Evolutionary conservation across 37 sponge, comb jelly and placozoan genomes (phyloP).

Genomic region (Lycopodina hypogea): DNA sequence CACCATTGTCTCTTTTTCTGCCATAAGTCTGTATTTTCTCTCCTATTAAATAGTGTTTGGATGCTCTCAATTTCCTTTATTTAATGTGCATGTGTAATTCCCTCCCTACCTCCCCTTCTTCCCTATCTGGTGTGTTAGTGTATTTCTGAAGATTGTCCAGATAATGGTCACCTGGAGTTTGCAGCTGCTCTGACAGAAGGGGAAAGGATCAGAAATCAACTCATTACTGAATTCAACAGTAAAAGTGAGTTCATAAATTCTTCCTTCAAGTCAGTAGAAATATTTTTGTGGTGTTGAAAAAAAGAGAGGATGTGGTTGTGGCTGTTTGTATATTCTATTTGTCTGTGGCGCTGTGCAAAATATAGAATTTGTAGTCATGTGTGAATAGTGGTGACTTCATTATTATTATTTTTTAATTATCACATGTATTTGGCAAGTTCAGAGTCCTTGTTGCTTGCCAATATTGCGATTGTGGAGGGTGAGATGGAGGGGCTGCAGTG

Average conservation of each 20-base stretch:
- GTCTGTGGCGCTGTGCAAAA: not conserved
- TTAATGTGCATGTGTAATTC: no score
- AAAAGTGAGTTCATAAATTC: not conserved
- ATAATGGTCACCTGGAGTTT: conserved; percentile 32
- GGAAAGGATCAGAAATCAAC: conserved; percentile 29
- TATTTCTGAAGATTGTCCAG: conserved; percentile 32
- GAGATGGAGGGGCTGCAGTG: conserved; percentile 43
- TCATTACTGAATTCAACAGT: conserved; percentile 45
- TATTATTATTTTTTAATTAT: no score
- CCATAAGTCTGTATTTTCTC: no score
- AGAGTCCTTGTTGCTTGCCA: conserved; percentile 45
- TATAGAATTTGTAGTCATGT: not conserved
- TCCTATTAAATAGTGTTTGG: not conserved
- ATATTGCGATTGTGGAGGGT: conserved; percentile 34
- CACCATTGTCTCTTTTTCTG: no score
- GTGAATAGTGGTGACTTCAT: no score
- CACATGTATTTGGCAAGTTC: not conserved
- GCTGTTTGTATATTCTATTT: not conserved
- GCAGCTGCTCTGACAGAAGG: conserved; percentile 44
- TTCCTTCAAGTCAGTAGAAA: no score
- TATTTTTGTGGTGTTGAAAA: no score
- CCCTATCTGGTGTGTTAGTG: conserved; percentile 37
- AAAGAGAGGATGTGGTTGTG: no score
- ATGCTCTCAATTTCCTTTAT: no score
- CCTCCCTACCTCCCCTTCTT: no score